Percentiles rank a stretch among this genome's conserved stretches.
Evolutionary conservation across 1,140 invertebrate species (phyloP).

Genomic region (Eriosoma lanigerum): DNA sequence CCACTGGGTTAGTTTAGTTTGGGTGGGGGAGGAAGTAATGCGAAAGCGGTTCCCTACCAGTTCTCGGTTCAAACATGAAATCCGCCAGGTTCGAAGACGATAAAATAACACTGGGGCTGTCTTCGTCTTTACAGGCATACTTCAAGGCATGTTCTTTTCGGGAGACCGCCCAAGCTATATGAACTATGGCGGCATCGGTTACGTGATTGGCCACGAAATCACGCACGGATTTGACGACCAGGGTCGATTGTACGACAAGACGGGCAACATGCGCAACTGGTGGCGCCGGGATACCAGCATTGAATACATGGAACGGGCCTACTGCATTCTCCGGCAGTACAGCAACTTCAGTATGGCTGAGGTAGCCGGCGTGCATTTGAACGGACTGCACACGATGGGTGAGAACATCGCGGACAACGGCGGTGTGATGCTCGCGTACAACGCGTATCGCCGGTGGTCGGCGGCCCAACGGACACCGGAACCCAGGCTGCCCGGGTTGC

Average conservation of each 20-base stretch:
- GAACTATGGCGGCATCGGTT: conserved; percentile 81
- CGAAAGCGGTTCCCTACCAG: too few species aligned
- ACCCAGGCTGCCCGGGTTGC: conserved; percentile 59
- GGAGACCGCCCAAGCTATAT: conserved; percentile 69
- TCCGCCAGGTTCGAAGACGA: too few species aligned
- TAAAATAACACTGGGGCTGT: too few species aligned
- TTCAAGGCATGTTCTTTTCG: conserved; percentile 63
- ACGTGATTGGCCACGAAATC: conserved; percentile 89
- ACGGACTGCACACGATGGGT: conserved; percentile 58
- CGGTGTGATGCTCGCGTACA: conserved; percentile 67
- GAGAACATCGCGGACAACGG: conserved; percentile 73
- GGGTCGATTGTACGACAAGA: conserved; percentile 85
- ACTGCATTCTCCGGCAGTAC: conserved; percentile 88
- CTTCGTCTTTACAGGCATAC: conserved; percentile 1
- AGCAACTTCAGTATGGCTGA: conserved; percentile 75
- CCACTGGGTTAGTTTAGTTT: too few species aligned
- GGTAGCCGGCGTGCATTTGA: conserved; percentile 55
- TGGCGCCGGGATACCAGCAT: conserved; percentile 76
- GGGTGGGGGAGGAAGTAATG: too few species aligned
- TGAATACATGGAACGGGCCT: conserved; percentile 73
- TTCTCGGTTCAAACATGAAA: too few species aligned
- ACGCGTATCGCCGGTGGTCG: conserved; percentile 62
- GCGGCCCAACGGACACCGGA: conserved; percentile 57
- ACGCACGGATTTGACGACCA: conserved; percentile 77
- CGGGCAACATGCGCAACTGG: conserved; percentile 84